These are phyloP conservation scores for Rhaphigaster nebulosa DNA, from an alignment of 2,888 invertebrate genomes.

Conservation along the genomic window DNA sequence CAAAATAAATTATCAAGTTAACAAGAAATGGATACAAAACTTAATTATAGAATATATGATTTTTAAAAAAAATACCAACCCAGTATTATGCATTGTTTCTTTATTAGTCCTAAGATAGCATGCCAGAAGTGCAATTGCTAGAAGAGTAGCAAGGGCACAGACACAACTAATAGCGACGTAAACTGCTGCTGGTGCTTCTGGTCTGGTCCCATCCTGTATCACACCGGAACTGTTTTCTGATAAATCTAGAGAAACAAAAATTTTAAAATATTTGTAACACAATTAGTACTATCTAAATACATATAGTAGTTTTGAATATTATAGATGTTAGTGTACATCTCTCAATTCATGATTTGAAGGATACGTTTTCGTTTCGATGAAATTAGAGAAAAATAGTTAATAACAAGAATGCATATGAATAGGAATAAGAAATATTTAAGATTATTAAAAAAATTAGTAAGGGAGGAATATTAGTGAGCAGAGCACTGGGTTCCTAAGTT, in stretches of 20 bases:
- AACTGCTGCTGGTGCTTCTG: conserved; percentile 64
- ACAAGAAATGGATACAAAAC: no score
- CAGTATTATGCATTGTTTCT: conserved; percentile 74
- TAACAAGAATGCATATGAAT: no score
- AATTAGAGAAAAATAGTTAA: no score
- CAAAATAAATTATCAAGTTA: no score
- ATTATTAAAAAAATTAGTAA: no score
- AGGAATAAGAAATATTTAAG: no score
- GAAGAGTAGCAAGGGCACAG: conserved; percentile 77
- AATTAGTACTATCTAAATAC: neutral
- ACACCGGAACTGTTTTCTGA: conserved; percentile 68
- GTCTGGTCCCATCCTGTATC: conserved; percentile 67
- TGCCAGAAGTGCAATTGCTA: conserved; percentile 79
- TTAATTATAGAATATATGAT: neutral
- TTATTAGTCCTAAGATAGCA: conserved; percentile 78
- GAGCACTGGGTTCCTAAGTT: no score
- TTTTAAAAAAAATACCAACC: conserved; percentile 53
- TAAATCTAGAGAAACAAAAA: neutral
- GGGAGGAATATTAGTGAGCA: no score
- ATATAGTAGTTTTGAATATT: no score
- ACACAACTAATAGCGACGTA: conserved; percentile 84
- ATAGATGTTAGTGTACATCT: no score
- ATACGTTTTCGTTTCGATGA: no score
- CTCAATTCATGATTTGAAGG: no score
- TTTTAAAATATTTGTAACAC: neutral